Percentiles rank a stretch among this genome's conserved stretches.
These are phyloP conservation scores for Triplophysa yarkandensis DNA, from an alignment of 2,797 vertebrate species.

Conservation along the genomic window DNA sequence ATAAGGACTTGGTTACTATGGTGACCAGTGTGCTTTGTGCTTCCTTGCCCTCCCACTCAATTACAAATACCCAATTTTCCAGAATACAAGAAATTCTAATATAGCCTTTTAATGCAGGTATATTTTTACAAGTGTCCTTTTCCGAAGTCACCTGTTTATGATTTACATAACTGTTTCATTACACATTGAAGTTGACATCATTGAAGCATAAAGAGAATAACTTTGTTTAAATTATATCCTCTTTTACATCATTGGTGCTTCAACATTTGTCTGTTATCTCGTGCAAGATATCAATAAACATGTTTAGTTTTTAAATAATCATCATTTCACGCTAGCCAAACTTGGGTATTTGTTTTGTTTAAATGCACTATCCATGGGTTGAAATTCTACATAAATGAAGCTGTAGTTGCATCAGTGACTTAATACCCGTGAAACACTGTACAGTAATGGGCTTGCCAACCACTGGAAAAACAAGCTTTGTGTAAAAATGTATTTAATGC, in stretches of 20 bases:
- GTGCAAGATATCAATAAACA: background rate
- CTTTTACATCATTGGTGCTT: slow-evolving; percentile 21
- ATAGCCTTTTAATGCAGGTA: slow-evolving; percentile 11
- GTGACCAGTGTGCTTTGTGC: slow-evolving; percentile 50
- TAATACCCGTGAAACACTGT: background rate
- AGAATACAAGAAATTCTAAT: background rate
- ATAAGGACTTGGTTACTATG: slow-evolving; percentile 38
- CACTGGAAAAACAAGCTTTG: slow-evolving; percentile 25
- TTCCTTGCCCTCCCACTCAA: background rate
- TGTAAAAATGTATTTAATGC: slow-evolving; percentile 13
- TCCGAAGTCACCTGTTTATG: background rate
- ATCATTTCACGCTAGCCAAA: background rate
- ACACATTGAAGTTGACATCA: slow-evolving; percentile 13
- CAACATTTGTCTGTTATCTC: slow-evolving; percentile 14
- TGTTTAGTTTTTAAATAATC: slow-evolving; percentile 15
- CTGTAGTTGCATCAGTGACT: slow-evolving; percentile 5
- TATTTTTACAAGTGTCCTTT: slow-evolving; percentile 32
- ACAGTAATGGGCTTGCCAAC: slow-evolving; percentile 34
- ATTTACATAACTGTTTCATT: background rate
- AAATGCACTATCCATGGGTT: slow-evolving; percentile 4
- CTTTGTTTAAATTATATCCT: background rate
- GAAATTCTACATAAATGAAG: slow-evolving; percentile 8
- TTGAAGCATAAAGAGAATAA: background rate
- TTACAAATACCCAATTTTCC: background rate
- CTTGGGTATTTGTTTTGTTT: slow-evolving; percentile 6